Evolutionary conservation across 2,113 vertebrate species (phyloP).

Genomic region (Ochotona curzoniae): DNA sequence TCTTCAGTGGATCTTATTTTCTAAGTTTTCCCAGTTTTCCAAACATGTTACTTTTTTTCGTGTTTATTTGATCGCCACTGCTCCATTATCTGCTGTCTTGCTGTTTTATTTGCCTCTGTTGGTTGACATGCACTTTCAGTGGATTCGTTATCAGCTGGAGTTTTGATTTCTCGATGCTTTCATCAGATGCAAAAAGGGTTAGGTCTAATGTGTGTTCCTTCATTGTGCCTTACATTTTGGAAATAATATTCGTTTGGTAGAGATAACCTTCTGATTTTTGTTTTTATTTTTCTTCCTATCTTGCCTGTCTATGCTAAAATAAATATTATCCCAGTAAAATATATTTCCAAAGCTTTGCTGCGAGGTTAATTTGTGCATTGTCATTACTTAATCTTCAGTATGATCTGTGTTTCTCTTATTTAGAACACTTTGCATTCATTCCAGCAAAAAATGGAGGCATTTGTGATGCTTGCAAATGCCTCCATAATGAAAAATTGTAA

Average conservation of each 20-base stretch:
- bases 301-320: background rate
- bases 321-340: background rate
- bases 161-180: conserved; percentile 55
- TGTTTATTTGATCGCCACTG: background rate
- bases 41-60: background rate
- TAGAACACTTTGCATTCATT: background rate
- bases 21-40: background rate
- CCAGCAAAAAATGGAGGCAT: background rate
- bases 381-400: background rate
- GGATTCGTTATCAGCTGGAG: background rate
- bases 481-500: conserved; percentile 21
- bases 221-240: background rate
- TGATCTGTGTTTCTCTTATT: conserved; percentile 34
- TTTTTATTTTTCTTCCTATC: background rate
- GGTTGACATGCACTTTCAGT: background rate
- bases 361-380: conserved; percentile 24
- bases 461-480: conserved; percentile 8
- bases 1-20: conserved; percentile 1
- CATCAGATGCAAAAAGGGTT: background rate
- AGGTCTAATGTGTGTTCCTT: background rate
- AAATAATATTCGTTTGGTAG: background rate
- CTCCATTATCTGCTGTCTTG: background rate
- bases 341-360: background rate
- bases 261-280: conserved; percentile 10
- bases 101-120: background rate